These are phyloP conservation scores for Trissolcus basalis DNA, from an alignment of 1,140 invertebrate species.

Conservation along the genomic window DNA sequence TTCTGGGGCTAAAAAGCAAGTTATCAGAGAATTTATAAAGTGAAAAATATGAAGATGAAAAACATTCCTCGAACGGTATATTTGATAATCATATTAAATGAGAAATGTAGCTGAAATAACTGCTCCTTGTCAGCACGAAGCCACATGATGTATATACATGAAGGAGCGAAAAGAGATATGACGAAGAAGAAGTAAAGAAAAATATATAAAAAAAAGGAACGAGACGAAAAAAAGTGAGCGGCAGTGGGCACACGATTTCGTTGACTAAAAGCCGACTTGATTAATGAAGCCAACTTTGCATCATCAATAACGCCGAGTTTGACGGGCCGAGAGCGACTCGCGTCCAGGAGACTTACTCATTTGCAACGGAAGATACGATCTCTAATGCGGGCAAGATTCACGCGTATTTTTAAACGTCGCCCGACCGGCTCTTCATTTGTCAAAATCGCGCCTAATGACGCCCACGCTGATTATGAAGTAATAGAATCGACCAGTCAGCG, in stretches of 20 bases:
- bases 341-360: constrained; percentile 44
- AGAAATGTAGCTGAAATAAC: constrained; percentile 54
- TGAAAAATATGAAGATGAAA: too few species aligned
- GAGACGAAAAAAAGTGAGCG: constrained; percentile 32
- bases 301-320: constrained; percentile 63
- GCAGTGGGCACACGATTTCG: constrained; percentile 57
- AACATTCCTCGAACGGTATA: constrained; percentile 38
- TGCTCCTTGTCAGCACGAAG: constrained; percentile 49
- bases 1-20: too few species aligned
- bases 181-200: constrained; percentile 11
- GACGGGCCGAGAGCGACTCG: constrained; percentile 50
- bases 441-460: constrained; percentile 62
- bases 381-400: constrained; percentile 58
- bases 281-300: constrained; percentile 56
- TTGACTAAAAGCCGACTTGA: constrained; percentile 52
- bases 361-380: constrained; percentile 53
- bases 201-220: constrained; percentile 14
- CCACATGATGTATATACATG: constrained; percentile 17
- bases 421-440: constrained; percentile 58
- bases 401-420: constrained; percentile 60
- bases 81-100: constrained; percentile 60
- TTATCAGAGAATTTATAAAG: too few species aligned
- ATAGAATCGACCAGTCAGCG: constrained; percentile 61
- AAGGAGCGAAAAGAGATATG: constrained; percentile 21
- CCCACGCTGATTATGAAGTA: constrained; percentile 64